Evolutionary conservation across 2,888 invertebrate genomes (phyloP), one percentile per base, ranked within the genome.

Genomic region (Agonopterix heracliana): DNA sequence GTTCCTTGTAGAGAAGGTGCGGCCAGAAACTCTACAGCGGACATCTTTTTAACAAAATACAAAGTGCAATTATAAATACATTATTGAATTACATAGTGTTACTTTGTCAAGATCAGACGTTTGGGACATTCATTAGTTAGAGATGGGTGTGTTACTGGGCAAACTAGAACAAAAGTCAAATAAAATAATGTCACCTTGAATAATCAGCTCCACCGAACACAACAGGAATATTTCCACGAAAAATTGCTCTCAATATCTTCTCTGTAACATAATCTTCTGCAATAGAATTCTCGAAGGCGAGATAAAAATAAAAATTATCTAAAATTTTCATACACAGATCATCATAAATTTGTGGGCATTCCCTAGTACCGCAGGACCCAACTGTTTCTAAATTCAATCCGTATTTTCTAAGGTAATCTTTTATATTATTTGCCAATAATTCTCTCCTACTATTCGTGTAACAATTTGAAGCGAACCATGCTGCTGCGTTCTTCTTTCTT

Each of bases 141-240:
- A 17, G 17, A 4, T 17, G 17, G 2, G 17, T 17, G 17, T 17
- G 17, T 17, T 17, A 17, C 17, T 17, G 17, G 17, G 17, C 2
- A 2, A 26, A 26, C 7, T 26, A 5, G 5, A 26, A 26, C 26
- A 26, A 26, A 26, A 26, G 1, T 26, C 0, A 26, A 26, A 26
- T 26, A 26, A 26, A 26, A 26, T 5, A 26, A 45, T 44, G 9
- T 44, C 51, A 60, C 61, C 59, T 60, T 36, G 58, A 48, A 51
- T 62, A 61, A 47, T 62, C 58, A 34, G 87, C 89, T 12, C 89
- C 90, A 4, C 92, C 92, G 80, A 90, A 91, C 11, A 91, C 92
- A 40, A 92, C 89, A 1, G 92, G 92, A n/a, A 92, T 71, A 10
- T 91, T 79, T 60, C 90, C 81, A 70, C 68, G 49, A 26, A 61